Conservation (phyloP, 2,888 invertebrate species). For the Agrilus mali region DNA sequence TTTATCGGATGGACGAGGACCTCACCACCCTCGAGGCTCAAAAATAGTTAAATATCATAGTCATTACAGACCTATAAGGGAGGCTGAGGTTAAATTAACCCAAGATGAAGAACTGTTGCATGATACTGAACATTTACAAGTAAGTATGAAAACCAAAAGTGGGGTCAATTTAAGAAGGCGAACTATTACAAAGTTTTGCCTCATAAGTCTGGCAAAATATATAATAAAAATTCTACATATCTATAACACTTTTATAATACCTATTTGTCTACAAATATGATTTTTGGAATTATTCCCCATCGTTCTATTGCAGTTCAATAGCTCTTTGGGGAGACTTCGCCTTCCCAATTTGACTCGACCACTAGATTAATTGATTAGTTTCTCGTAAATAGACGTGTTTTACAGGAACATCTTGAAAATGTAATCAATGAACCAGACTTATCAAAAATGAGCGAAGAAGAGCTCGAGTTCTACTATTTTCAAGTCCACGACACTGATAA, state of each 20-base stretch:
- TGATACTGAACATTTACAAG: constrained; percentile 48
- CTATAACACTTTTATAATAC: no score
- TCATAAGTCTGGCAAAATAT: no score
- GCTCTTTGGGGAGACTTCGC: no score
- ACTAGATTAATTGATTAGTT: no score
- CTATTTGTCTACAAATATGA: no score
- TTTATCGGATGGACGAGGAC: constrained; percentile 38
- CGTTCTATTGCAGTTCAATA: constrained; percentile 25
- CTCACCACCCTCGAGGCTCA: constrained; percentile 50
- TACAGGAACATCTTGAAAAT: constrained; percentile 31
- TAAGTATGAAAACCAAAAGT: constrained; percentile 40
- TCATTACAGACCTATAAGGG: constrained; percentile 47
- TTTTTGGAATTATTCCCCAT: no score
- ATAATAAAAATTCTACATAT: no score
- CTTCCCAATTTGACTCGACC: background rate
- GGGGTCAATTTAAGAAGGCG: no score
- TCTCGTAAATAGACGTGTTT: no score
- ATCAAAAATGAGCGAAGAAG: constrained; percentile 69
- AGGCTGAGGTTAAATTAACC: constrained; percentile 43
- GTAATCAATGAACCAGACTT: constrained; percentile 39
- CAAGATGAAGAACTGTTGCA: constrained; percentile 60
- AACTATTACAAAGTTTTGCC: no score
- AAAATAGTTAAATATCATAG: constrained; percentile 34
- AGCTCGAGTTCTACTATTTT: constrained; percentile 76
- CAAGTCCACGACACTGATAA: constrained; percentile 82